phyloP scores from a whole-genome alignment of 2,888 invertebrate species.

The Choreutis nemorana region DNA sequence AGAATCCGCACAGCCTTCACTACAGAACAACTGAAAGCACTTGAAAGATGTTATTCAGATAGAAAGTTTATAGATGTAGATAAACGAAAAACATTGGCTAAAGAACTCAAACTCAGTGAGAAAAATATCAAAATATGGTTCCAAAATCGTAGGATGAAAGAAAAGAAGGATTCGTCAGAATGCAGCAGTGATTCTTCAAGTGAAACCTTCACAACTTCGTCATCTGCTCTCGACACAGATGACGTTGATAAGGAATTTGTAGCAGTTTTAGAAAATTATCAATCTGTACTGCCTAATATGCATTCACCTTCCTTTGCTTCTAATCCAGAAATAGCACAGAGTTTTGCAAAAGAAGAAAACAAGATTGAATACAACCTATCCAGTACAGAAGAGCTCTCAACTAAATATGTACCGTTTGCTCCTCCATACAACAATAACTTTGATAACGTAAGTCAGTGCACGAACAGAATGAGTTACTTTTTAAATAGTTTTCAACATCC shows the following conservation, averaged over 20 bases:
- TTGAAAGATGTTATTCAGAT: constrained; percentile 59
- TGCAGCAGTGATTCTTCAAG: constrained; percentile 26
- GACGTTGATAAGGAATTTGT: not conserved
- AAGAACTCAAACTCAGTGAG: constrained; percentile 69
- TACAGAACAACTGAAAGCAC: constrained; percentile 70
- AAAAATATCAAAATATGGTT: constrained; percentile 86
- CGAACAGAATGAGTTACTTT: too few relatives aligned
- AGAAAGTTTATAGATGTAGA: constrained; percentile 73
- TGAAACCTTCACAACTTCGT: constrained; percentile 14
- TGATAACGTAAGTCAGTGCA: too few relatives aligned
- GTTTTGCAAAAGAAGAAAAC: too few relatives aligned
- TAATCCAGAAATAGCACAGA: too few relatives aligned
- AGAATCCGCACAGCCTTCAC: constrained; percentile 78
- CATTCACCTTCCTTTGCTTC: too few relatives aligned
- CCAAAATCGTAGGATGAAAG: constrained; percentile 82
- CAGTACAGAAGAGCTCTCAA: too few relatives aligned
- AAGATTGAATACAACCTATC: too few relatives aligned
- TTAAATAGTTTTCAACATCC: too few relatives aligned
- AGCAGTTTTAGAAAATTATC: too few relatives aligned
- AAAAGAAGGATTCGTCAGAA: constrained; percentile 62
- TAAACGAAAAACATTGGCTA: constrained; percentile 71
- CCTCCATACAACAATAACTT: too few relatives aligned
- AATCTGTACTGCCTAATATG: too few relatives aligned
- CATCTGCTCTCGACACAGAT: constrained; percentile 8
- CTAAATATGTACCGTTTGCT: too few relatives aligned